These are phyloP conservation scores for Tokudaia tokunoshimensis DNA, from an alignment of 2,797 vertebrate species.

Conservation along the genomic window DNA sequence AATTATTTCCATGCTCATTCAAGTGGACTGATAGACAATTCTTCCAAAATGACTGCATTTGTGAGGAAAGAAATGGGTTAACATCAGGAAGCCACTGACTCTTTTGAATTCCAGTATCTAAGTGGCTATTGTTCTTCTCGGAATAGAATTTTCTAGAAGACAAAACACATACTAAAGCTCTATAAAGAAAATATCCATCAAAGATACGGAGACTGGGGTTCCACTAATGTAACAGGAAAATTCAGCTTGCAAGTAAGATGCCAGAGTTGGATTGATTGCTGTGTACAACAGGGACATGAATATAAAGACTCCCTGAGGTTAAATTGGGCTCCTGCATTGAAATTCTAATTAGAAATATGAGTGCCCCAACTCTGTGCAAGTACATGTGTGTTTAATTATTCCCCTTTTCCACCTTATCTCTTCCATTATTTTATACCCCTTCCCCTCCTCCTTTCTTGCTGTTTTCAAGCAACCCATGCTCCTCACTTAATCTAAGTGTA, in stretches of 20 bases:
- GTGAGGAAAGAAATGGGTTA: conserved; percentile 75
- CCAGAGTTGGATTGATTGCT: conserved; percentile 86
- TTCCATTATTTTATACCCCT: conserved; percentile 86
- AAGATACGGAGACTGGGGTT: conserved; percentile 73
- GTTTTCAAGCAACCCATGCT: conserved; percentile 88
- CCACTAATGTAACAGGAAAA: conserved; percentile 84
- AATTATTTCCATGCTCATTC: conserved; percentile 56
- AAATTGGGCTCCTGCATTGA: conserved; percentile 89
- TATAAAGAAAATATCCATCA: conserved; percentile 82
- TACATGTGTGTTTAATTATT: conserved; percentile 89
- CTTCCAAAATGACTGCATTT: conserved; percentile 65
- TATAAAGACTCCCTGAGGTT: conserved; percentile 90
- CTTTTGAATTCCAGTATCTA: conserved; percentile 79
- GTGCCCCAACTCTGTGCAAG: conserved; percentile 87
- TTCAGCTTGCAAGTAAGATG: conserved; percentile 83
- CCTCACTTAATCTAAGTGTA: conserved; percentile 88
- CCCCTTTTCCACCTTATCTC: conserved; percentile 86
- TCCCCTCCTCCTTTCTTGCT: conserved; percentile 89
- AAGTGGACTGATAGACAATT: conserved; percentile 59
- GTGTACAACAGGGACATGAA: conserved; percentile 86
- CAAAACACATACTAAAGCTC: conserved; percentile 69
- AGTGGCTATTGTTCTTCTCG: conserved; percentile 77
- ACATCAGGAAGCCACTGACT: conserved; percentile 77
- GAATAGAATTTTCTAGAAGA: conserved; percentile 79
- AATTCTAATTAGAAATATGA: conserved; percentile 91